Conservation (phyloP, 2,797 vertebrate species). For the Leptodactylus fallax region DNA sequence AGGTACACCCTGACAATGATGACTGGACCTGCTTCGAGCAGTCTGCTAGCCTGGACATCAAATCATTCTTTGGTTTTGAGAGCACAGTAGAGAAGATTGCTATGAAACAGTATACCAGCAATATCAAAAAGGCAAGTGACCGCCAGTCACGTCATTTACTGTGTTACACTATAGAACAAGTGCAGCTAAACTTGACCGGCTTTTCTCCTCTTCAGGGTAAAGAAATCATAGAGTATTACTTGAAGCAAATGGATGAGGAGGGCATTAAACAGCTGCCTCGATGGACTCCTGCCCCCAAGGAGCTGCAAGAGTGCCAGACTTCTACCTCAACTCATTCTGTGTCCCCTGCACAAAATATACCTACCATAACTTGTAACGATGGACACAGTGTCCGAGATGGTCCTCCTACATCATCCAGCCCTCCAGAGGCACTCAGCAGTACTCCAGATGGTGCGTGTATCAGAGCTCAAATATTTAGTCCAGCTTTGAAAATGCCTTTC, state of each 20-base stretch:
- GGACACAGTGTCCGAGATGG: constrained; percentile 76
- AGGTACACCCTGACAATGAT: constrained; percentile 97
- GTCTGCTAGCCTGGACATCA: constrained; percentile 93
- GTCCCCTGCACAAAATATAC: constrained; percentile 71
- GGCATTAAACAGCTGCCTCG: constrained; percentile 86
- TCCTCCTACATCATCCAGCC: constrained; percentile 72
- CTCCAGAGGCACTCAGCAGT: constrained; percentile 77
- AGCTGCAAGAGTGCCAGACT: constrained; percentile 67
- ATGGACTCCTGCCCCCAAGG: constrained; percentile 79
- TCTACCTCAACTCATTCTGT: constrained; percentile 66
- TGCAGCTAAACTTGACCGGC: neutral
- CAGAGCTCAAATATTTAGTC: neutral
- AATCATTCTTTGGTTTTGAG: constrained; percentile 97
- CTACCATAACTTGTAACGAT: constrained; percentile 71
- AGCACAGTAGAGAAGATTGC: constrained; percentile 94
- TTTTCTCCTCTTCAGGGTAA: constrained; percentile 83
- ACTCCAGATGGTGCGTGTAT: constrained; percentile 86
- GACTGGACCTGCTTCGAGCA: constrained; percentile 97
- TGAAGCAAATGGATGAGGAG: constrained; percentile 90
- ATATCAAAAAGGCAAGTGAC: constrained; percentile 87
- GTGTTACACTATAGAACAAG: neutral
- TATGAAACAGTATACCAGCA: constrained; percentile 95
- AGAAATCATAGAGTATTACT: constrained; percentile 96
- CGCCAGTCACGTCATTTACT: too few relatives aligned
- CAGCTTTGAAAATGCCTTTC: neutral